A percentile compares a stretch with the other conserved stretches of the same genome.
These are phyloP conservation scores for Oscheius sp. DNA, from an alignment of 2,888 invertebrate species.

Conservation along the genomic window DNA sequence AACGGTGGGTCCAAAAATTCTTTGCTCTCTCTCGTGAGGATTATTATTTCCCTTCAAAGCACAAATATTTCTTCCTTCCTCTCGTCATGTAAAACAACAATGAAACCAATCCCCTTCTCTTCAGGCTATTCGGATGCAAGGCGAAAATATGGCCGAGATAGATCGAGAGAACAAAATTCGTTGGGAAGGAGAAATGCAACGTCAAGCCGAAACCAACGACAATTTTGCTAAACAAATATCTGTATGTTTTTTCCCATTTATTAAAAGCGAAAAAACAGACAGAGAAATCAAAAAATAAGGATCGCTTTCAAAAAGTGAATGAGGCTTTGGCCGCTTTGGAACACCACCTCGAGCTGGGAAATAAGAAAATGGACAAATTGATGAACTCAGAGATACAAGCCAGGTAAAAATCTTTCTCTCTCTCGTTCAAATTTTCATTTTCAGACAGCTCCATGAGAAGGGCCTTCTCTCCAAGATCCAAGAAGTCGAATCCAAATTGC, in stretches of 20 bases:
- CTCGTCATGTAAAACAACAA: too few species aligned
- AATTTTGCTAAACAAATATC: conserved; percentile 44
- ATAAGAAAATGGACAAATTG: conserved; percentile 66
- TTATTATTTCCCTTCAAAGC: too few species aligned
- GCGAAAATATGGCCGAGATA: conserved; percentile 34
- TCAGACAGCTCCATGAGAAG: conserved; percentile 68
- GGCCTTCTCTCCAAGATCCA: conserved; percentile 63
- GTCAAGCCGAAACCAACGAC: conserved; percentile 51
- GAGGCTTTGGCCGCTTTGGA: conserved; percentile 67
- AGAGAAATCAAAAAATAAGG: conserved; percentile 65
- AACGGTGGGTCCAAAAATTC: conserved; percentile 44
- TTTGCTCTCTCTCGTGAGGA: too few species aligned
- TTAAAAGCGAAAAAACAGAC: conserved; percentile 24
- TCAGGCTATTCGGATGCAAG: conserved; percentile 6
- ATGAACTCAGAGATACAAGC: conserved; percentile 52
- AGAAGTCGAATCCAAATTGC: conserved; percentile 62
- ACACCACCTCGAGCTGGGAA: conserved; percentile 65
- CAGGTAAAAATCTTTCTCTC: conserved; percentile 26
- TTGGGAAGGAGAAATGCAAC: conserved; percentile 47
- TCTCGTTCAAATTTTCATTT: conserved; percentile 26
- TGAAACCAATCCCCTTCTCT: too few species aligned
- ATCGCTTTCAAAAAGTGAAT: conserved; percentile 65
- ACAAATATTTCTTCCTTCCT: too few species aligned
- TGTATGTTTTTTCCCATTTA: conserved; percentile 6
- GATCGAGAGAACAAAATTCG: conserved; percentile 53